phyloP scores from a whole-genome alignment of 2,888 invertebrate species.

The Chorisops tibialis region DNA sequence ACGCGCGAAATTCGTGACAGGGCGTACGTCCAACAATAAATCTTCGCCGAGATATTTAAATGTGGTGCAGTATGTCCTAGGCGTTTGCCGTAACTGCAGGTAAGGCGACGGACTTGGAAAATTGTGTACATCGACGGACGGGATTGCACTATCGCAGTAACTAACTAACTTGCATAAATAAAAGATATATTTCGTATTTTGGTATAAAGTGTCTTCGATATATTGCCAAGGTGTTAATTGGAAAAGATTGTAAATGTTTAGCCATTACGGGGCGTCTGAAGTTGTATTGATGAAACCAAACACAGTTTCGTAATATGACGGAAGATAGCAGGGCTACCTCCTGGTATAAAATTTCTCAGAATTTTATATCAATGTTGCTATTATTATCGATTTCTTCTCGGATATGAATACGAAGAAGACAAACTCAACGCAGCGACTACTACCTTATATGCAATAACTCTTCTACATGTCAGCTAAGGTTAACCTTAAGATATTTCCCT shows the following conservation, averaged over 20 bases:
- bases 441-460: conserved; percentile 18
- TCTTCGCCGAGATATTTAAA: conserved; percentile 39
- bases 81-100: conserved; percentile 25
- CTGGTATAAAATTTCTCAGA: background rate
- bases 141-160: conserved; percentile 23
- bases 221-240: conserved; percentile 23
- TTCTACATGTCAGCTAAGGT: conserved; percentile 18
- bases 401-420: conserved; percentile 8
- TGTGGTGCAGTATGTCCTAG: conserved; percentile 37
- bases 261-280: conserved; percentile 13
- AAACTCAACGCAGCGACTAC: background rate
- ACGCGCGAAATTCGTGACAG: conserved; percentile 43
- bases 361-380: conserved; percentile 11
- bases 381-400: conserved; percentile 22
- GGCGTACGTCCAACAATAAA: conserved; percentile 42
- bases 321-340: conserved; percentile 13
- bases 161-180: background rate
- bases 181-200: background rate
- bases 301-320: conserved; percentile 16
- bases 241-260: conserved; percentile 21
- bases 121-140: conserved; percentile 32
- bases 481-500: conserved; percentile 20
- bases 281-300: background rate
- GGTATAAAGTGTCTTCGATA: conserved; percentile 20
- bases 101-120: conserved; percentile 25